Conservation (phyloP, 2,888 invertebrate genomes). For the Chrysomela aeneicollis region DNA sequence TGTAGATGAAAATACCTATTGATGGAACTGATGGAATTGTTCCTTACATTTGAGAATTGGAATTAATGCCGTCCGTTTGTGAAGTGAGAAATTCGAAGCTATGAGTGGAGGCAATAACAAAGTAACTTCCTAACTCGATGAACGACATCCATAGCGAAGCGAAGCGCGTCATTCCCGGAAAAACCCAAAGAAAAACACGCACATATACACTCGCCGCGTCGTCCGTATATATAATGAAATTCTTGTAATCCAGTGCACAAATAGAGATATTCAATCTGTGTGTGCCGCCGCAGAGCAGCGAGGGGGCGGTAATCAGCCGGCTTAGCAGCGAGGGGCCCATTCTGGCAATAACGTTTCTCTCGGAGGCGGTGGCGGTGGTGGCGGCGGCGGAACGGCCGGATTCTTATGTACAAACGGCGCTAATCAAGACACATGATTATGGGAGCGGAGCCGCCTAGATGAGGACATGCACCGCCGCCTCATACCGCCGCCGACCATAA, state of each 20-base stretch:
- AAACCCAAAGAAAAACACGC: constrained; percentile 23
- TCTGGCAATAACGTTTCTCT: constrained; percentile 51
- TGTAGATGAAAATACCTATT: too few relatives aligned
- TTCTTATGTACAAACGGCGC: constrained; percentile 61
- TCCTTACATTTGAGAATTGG: too few relatives aligned
- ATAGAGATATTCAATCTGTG: constrained; percentile 46
- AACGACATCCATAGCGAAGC: too few relatives aligned
- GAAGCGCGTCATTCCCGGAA: neutral
- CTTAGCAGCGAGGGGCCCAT: constrained; percentile 33
- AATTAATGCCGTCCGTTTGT: too few relatives aligned
- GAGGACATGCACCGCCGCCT: constrained; percentile 54
- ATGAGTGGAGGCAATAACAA: neutral
- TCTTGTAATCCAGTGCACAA: constrained; percentile 44
- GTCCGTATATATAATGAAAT: constrained; percentile 34
- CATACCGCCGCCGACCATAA: constrained; percentile 45
- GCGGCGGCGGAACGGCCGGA: constrained; percentile 36
- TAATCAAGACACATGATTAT: constrained; percentile 64
- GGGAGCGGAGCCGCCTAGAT: constrained; percentile 54
- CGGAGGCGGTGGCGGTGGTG: constrained; percentile 21
- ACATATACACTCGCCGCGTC: neutral
- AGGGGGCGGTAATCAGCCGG: constrained; percentile 40
- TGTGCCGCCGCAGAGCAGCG: constrained; percentile 35
- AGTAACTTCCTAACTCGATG: neutral
- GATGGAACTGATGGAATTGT: too few relatives aligned
- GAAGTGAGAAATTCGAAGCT: neutral